phyloP scores from a whole-genome alignment of 1,140 invertebrate genomes.

The Lepidurus apus region DNA sequence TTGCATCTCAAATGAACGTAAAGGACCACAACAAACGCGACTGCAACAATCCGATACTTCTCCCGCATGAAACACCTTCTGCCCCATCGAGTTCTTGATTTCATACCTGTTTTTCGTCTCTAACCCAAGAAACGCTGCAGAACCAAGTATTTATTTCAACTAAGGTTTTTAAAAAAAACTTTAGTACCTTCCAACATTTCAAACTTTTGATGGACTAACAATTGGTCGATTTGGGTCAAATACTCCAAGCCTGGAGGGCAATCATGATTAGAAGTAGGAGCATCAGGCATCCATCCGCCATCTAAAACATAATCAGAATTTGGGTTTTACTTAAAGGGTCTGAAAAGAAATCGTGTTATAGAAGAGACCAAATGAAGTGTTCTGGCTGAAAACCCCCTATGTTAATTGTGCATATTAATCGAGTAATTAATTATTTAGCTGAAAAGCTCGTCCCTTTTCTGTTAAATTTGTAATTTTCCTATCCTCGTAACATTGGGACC shows the following conservation, averaged over 20 bases:
- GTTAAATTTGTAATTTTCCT: no score
- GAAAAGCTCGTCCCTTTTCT: no score
- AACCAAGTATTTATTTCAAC: not conserved
- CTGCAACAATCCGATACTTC: constrained; percentile 76
- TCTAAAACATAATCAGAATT: not conserved
- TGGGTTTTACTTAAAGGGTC: no score
- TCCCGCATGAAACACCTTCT: constrained; percentile 74
- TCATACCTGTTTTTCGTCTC: constrained; percentile 86
- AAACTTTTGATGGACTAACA: constrained; percentile 80
- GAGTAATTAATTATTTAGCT: no score
- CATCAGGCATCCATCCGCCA: constrained; percentile 70
- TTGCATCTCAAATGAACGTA: constrained; percentile 76
- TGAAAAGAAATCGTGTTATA: no score
- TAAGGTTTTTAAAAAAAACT: constrained; percentile 34
- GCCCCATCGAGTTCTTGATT: constrained; percentile 65
- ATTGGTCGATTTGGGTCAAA: constrained; percentile 80
- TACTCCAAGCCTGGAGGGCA: constrained; percentile 89
- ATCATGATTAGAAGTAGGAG: constrained; percentile 61
- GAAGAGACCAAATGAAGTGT: no score
- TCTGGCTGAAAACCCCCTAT: no score
- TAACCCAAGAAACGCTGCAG: constrained; percentile 49
- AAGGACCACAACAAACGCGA: constrained; percentile 68
- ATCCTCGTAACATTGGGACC: no score
- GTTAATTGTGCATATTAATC: no score
- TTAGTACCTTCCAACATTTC: constrained; percentile 69